phyloP scores from a whole-genome alignment of 2,113 vertebrate species.

The Elephantulus edwardii region DNA sequence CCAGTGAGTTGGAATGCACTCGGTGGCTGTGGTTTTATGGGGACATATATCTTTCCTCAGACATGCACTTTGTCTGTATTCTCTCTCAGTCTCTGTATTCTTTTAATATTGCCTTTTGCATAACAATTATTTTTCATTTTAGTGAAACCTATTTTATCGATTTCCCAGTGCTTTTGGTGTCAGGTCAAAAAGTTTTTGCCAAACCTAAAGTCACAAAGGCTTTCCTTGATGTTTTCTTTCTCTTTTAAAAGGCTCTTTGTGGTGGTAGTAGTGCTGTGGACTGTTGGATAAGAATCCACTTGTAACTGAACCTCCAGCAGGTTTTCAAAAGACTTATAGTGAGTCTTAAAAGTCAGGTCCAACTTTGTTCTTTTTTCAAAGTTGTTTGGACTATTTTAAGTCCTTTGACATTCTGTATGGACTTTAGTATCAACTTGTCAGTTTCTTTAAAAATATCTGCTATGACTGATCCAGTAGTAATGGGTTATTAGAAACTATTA shows the following conservation, averaged over 20 bases:
- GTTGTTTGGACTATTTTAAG: neutral
- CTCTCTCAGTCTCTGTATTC: neutral
- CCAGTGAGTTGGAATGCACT: no score
- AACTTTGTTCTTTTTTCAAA: neutral
- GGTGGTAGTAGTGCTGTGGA: no score
- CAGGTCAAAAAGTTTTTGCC: neutral
- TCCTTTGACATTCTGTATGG: neutral
- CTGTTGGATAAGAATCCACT: no score
- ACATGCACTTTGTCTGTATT: neutral
- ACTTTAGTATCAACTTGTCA: neutral
- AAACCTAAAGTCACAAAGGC: neutral
- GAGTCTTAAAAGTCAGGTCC: neutral
- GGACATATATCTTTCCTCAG: neutral
- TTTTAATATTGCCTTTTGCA: neutral
- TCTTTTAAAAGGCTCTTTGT: neutral
- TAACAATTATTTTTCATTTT: neutral
- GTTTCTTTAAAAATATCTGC: neutral
- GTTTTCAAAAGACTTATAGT: no score
- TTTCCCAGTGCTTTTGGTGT: neutral
- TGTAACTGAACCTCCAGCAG: no score
- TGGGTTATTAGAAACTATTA: no score
- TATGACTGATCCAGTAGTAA: no score
- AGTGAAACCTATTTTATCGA: neutral
- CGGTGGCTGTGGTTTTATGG: no score
- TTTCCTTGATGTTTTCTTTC: neutral